These are phyloP conservation scores for Leptopilina myrica DNA, from an alignment of 2,888 invertebrate species.

Conservation along the genomic window DNA sequence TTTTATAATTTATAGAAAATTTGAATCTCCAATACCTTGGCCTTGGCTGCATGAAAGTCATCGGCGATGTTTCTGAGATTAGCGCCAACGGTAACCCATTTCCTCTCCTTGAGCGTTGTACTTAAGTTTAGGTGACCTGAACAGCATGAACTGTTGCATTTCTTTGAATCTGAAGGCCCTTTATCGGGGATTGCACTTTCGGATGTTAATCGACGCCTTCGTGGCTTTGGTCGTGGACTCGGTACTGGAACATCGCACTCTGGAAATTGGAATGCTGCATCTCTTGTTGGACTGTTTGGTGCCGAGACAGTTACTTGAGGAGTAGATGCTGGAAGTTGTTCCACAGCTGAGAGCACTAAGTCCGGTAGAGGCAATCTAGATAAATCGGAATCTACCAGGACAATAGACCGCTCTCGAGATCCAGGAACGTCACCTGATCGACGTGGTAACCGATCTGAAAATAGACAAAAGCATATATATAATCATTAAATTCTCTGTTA, in stretches of 20 bases:
- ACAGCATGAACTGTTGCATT: constrained; percentile 62
- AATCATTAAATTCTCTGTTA: background rate
- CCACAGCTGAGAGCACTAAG: constrained; percentile 72
- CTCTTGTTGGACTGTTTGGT: constrained; percentile 74
- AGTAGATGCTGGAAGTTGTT: constrained; percentile 70
- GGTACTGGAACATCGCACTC: constrained; percentile 72
- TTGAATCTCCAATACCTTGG: constrained; percentile 64
- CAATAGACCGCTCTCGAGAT: constrained; percentile 68
- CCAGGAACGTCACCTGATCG: constrained; percentile 64
- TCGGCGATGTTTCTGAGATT: constrained; percentile 75
- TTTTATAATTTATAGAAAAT: no score
- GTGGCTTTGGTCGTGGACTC: constrained; percentile 73
- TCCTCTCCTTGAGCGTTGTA: constrained; percentile 67
- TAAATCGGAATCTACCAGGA: constrained; percentile 72
- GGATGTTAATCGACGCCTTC: constrained; percentile 73
- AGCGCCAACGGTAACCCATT: constrained; percentile 73
- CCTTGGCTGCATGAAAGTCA: constrained; percentile 73
- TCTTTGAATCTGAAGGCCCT: constrained; percentile 54
- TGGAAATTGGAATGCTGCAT: constrained; percentile 74
- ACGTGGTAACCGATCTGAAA: constrained; percentile 72
- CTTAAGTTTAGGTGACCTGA: constrained; percentile 59
- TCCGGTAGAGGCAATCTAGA: constrained; percentile 72
- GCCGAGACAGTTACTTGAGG: constrained; percentile 76
- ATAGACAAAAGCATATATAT: constrained; percentile 36
- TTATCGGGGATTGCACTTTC: constrained; percentile 71